Evolutionary conservation across 2,888 invertebrate genomes (phyloP).

Genomic region (Glyphotaelius pellucidus): DNA sequence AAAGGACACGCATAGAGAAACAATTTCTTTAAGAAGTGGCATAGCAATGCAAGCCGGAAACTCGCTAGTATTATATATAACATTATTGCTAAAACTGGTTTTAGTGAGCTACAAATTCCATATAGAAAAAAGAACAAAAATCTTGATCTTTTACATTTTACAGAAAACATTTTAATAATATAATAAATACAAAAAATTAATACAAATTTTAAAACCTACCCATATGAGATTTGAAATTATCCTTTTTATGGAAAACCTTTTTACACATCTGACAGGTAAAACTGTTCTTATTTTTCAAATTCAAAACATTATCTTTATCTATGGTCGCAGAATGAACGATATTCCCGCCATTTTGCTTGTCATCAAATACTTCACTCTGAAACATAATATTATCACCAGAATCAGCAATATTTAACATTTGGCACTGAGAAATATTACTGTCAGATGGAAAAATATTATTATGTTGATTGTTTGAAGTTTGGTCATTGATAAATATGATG

Average conservation of each 20-base stretch:
- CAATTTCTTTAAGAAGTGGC: too few relatives aligned
- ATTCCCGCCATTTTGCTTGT: neutral
- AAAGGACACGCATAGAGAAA: too few relatives aligned
- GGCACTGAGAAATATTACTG: neutral
- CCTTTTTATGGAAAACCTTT: slow-evolving; percentile 51
- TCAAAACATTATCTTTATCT: neutral
- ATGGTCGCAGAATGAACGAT: neutral
- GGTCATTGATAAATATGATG: slow-evolving; percentile 4
- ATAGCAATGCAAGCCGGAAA: too few relatives aligned
- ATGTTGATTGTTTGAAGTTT: neutral
- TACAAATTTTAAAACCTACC: slow-evolving; percentile 22
- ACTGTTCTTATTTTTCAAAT: slow-evolving; percentile 24
- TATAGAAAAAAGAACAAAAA: too few relatives aligned
- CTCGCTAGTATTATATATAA: too few relatives aligned
- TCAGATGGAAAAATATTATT: neutral
- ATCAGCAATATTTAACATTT: neutral
- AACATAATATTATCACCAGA: neutral
- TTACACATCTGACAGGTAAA: slow-evolving; percentile 42
- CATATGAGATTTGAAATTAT: slow-evolving; percentile 51
- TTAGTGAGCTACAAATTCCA: too few relatives aligned
- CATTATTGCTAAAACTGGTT: too few relatives aligned
- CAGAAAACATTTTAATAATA: too few relatives aligned
- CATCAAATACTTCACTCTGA: neutral
- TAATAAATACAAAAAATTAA: neutral
- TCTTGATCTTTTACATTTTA: too few relatives aligned